Conservation (phyloP, 2,113 vertebrate species). For the Megaceryle maxima region DNA sequence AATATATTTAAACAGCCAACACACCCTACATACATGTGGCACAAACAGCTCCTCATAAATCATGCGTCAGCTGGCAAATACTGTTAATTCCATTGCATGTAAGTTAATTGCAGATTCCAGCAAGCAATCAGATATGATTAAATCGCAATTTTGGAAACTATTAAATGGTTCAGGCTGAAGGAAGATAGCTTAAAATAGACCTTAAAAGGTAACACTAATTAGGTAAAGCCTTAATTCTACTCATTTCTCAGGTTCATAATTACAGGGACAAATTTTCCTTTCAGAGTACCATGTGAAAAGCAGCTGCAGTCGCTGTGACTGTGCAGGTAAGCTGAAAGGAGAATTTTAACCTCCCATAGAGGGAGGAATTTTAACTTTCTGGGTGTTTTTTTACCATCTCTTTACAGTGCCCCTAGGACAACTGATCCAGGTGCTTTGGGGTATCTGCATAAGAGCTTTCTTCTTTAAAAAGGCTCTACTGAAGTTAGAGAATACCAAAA, state of each 20-base stretch:
- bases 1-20: background rate
- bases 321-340: background rate
- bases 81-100: background rate
- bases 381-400: background rate
- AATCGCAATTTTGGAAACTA: constrained; percentile 45
- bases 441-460: background rate
- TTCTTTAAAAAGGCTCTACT: background rate
- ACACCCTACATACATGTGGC: background rate
- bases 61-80: constrained; percentile 22
- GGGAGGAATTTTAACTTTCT: background rate
- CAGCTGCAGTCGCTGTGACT: background rate
- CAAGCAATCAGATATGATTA: constrained; percentile 52
- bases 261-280: background rate
- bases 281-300: background rate
- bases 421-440: background rate
- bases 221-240: background rate
- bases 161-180: constrained; percentile 3
- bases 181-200: constrained; percentile 36
- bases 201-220: constrained; percentile 22
- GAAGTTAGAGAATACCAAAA: background rate
- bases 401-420: background rate
- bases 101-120: constrained; percentile 36
- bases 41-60: background rate
- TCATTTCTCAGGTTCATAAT: background rate
- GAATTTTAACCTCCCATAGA: background rate